A percentile compares a stretch with the other conserved stretches of the same genome.
phyloP scores from a whole-genome alignment of 2,113 vertebrate genomes.

The Motacilla alba region DNA sequence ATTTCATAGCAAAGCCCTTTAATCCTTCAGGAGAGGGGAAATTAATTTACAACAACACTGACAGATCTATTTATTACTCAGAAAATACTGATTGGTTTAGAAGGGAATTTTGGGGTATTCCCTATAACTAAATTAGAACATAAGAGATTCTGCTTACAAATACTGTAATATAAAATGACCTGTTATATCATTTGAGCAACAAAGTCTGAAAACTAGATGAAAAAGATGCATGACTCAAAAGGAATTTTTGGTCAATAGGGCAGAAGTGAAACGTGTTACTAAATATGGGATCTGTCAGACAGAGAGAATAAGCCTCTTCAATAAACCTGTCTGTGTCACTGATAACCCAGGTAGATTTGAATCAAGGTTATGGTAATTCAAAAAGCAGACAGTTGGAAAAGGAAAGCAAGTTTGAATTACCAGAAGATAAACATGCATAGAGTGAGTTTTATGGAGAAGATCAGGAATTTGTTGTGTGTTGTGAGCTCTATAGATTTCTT shows the following conservation, averaged over 20 bases:
- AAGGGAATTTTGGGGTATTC: neutral
- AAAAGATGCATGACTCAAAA: neutral
- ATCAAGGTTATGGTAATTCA: neutral
- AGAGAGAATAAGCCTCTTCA: neutral
- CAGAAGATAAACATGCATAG: neutral
- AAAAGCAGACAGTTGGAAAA: neutral
- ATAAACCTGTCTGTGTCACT: neutral
- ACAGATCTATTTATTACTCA: neutral
- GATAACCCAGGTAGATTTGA: neutral
- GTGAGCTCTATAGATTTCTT: neutral
- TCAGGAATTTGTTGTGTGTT: neutral
- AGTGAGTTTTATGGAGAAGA: neutral
- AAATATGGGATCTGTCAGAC: neutral
- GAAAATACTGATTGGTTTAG: neutral
- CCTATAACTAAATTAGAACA: neutral
- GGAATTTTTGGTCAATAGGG: conserved; percentile 6
- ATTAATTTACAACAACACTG: neutral
- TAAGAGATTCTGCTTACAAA: neutral
- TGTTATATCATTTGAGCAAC: neutral
- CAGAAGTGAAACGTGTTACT: neutral
- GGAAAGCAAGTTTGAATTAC: neutral
- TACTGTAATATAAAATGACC: neutral
- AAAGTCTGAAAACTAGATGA: neutral
- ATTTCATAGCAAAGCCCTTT: neutral
- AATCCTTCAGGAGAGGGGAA: neutral